phyloP scores from a whole-genome alignment of 2,113 vertebrate genomes.

The Blennius ocellaris region DNA sequence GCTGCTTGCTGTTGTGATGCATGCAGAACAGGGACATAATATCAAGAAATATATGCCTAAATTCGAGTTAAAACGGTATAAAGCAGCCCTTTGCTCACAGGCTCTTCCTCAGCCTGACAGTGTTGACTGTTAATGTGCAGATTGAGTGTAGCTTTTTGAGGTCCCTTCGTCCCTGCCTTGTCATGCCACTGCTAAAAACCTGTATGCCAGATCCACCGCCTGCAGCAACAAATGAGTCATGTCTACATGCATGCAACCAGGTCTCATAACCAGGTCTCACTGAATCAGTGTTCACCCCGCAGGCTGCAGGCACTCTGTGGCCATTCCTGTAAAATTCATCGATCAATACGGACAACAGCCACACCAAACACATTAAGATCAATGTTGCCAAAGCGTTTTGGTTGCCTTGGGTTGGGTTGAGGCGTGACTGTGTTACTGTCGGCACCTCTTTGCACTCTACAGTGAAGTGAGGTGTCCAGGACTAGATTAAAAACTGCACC shows the following conservation, averaged over 20 bases:
- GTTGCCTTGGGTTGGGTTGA: slow-evolving; percentile 45
- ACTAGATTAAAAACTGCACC: slow-evolving; percentile 26
- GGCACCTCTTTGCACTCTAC: neutral
- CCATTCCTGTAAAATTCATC: slow-evolving; percentile 62
- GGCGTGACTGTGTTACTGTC: slow-evolving; percentile 40
- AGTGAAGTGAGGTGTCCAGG: slow-evolving; percentile 3
- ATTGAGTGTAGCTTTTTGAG: slow-evolving; percentile 32
- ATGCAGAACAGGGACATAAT: slow-evolving; percentile 45
- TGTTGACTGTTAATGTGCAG: slow-evolving; percentile 28
- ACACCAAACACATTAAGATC: slow-evolving; percentile 56
- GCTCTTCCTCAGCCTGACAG: neutral
- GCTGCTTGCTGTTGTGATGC: slow-evolving; percentile 50
- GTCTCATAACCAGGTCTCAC: slow-evolving; percentile 58
- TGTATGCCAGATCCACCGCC: slow-evolving; percentile 53
- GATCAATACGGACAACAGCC: slow-evolving; percentile 57
- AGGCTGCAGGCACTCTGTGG: slow-evolving; percentile 55
- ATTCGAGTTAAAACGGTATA: slow-evolving; percentile 30
- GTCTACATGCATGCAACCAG: slow-evolving; percentile 60
- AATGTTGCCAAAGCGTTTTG: slow-evolving; percentile 53
- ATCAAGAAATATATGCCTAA: slow-evolving; percentile 27
- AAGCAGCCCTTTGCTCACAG: neutral
- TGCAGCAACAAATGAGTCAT: slow-evolving; percentile 69
- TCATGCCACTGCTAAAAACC: slow-evolving; percentile 52
- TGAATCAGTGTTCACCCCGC: slow-evolving; percentile 27
- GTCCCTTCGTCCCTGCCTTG: slow-evolving; percentile 23